These are phyloP conservation scores for Oenanthe oenanthe DNA, from an alignment of 2,113 vertebrate species.

Conservation along the genomic window DNA sequence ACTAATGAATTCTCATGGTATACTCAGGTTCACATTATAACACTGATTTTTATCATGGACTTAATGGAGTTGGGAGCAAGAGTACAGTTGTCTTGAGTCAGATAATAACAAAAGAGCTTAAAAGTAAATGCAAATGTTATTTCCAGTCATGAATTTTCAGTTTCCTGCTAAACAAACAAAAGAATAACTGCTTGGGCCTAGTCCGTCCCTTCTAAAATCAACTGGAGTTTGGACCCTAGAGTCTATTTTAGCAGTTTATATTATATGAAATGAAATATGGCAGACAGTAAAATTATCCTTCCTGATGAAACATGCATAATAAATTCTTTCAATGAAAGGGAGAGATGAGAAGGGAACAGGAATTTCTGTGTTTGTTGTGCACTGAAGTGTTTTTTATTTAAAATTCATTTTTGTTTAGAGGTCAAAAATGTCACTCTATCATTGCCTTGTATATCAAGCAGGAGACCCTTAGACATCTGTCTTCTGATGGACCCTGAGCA, in stretches of 20 bases:
- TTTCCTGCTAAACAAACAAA: not conserved
- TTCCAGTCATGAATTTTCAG: not conserved
- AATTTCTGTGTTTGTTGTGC: not conserved
- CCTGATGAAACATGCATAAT: not conserved
- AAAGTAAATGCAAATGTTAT: not conserved
- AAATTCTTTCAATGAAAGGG: not conserved
- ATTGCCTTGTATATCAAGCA: conserved; percentile 13
- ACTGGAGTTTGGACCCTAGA: not conserved
- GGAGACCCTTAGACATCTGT: not conserved
- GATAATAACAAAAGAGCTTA: not conserved
- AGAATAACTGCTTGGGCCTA: not conserved
- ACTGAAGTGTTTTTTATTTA: not conserved
- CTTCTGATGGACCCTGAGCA: conserved; percentile 8
- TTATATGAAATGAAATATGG: not conserved
- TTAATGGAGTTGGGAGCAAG: not conserved
- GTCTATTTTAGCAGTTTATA: not conserved
- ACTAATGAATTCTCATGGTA: not conserved
- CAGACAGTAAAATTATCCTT: not conserved
- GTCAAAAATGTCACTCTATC: conserved; percentile 28
- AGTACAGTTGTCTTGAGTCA: not conserved
- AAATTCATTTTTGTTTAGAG: conserved; percentile 6
- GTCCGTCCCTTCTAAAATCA: not conserved
- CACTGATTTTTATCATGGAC: not conserved
- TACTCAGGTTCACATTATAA: not conserved
- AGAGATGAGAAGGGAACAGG: not conserved